Percentiles rank a stretch among this genome's conserved stretches.
These are phyloP conservation scores for Limnephilus marmoratus DNA, from an alignment of 2,888 invertebrate genomes.

Conservation along the genomic window DNA sequence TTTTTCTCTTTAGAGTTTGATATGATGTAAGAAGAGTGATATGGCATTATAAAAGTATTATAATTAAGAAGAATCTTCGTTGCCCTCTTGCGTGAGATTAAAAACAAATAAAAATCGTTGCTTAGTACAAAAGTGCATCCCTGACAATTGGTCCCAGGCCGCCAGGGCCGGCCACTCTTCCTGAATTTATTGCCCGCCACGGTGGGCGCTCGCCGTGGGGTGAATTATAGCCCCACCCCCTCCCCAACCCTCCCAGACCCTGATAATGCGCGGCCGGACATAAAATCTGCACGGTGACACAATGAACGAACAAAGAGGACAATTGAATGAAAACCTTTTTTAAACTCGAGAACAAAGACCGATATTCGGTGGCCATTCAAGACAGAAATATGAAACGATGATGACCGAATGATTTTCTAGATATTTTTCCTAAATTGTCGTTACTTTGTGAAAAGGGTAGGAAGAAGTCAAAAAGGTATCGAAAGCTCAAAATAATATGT, in stretches of 20 bases:
- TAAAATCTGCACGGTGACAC: slow-evolving; percentile 27
- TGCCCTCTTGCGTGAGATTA: not conserved
- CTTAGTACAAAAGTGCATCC: not conserved
- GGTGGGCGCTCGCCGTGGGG: slow-evolving; percentile 3
- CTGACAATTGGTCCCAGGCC: not conserved
- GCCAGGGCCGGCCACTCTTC: slow-evolving; percentile 4
- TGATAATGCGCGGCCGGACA: slow-evolving; percentile 16
- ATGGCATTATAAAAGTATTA: not conserved
- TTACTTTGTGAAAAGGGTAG: not conserved
- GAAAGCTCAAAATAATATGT: not conserved
- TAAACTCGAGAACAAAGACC: not conserved
- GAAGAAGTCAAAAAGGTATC: not conserved
- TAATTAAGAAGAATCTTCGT: not conserved
- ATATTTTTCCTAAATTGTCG: not conserved
- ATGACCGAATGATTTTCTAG: not conserved
- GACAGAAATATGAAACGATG: not conserved
- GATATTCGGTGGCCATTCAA: not conserved
- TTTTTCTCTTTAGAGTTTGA: not conserved
- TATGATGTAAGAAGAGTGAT: not conserved
- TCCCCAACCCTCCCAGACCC: not conserved
- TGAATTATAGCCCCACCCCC: slow-evolving; percentile 5
- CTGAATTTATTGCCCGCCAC: slow-evolving; percentile 18
- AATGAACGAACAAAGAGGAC: slow-evolving; percentile 19
- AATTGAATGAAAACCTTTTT: not conserved
- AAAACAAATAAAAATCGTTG: not conserved